phyloP scores from a whole-genome alignment of 1,140 invertebrate species.

The Drosophila busckii region DNA sequence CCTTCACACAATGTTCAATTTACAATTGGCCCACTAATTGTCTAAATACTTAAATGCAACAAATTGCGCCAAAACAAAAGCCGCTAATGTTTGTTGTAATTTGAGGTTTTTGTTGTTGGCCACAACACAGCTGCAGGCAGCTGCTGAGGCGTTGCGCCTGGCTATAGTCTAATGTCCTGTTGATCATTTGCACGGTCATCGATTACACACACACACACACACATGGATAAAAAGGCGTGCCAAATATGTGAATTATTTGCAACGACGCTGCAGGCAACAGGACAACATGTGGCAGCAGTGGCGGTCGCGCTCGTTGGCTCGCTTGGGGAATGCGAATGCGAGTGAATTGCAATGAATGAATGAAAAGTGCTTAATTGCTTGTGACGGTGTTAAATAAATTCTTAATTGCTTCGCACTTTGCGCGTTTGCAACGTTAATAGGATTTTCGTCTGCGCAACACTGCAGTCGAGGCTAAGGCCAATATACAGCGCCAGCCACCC shows the following conservation, averaged over 20 bases:
- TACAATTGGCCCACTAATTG: no score
- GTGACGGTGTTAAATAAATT: slow-evolving; percentile 79
- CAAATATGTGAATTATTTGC: slow-evolving; percentile 74
- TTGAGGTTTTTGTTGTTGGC: slow-evolving; percentile 61
- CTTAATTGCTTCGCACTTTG: slow-evolving; percentile 79
- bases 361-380: slow-evolving; percentile 79
- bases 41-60: no score
- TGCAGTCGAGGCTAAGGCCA: slow-evolving; percentile 4
- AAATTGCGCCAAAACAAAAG: slow-evolving; percentile 12
- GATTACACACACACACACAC: slow-evolving; percentile 50
- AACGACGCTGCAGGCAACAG: slow-evolving; percentile 39
- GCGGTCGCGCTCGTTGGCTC: slow-evolving; percentile 1
- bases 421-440: slow-evolving; percentile 78
- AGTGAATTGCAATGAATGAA: slow-evolving; percentile 54
- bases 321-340: slow-evolving; percentile 52
- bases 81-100: slow-evolving; percentile 64
- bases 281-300: slow-evolving; percentile 9
- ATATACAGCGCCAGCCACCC: not conserved
- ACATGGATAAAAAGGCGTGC: slow-evolving; percentile 53
- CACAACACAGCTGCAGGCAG: slow-evolving; percentile 31
- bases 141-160: not conserved
- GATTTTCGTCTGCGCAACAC: slow-evolving; percentile 54
- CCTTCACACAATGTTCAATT: no score
- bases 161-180: slow-evolving; percentile 25
- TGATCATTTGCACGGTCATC: slow-evolving; percentile 68